Evolutionary conservation across 2,888 invertebrate species (phyloP), one percentile per base, ranked within the genome.

Genomic region (Andrena dorsata): DNA sequence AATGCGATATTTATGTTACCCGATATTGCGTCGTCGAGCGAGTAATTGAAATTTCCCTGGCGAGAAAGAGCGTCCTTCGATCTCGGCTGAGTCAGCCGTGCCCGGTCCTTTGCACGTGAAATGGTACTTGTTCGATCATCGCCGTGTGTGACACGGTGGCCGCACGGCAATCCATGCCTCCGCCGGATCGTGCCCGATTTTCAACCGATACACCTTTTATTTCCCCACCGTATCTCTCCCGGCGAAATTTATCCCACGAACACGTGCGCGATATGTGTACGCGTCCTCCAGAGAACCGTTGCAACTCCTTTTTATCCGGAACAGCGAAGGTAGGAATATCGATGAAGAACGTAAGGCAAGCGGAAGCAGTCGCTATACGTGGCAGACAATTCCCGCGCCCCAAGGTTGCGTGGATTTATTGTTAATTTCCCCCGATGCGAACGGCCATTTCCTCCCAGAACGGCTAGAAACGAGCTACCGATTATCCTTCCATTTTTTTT

Each of bases 1-100:
- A 92, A 93, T 93, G 90, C 83, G 90, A 91, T 92, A 93, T 93
- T 93, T 93, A 93, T 93, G 92, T 90, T 90, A 84, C 84, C 87
- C 89, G 90, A 92, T 93, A 92, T 92, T 93, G 92, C 91, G 90
- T 91, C 90, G 88, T 90, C 89, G 89, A 91, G 91, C 93, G 92
- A 89, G 90, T 93, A 93, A 93, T 93, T 93, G 93, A 91, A 93
- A 90, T 92, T 92, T 93, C 90, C 89, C 90, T 86, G 63, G 20
- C 71, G 51, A 61, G 49, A 32, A 56, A 64, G 35, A 20, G 51
- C 68, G 61, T 32, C 51, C 56, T 63, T 80, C 84, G 85, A 83
- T 73, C 82, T 79, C 72, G 89, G 41, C 88, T 90, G 92, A 92
- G 78, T 90, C 91, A 90, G 85, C 85, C 63, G 35, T 72, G 56